These are phyloP conservation scores for Eurois occulta DNA, from an alignment of 2,888 invertebrate species.

Conservation along the genomic window DNA sequence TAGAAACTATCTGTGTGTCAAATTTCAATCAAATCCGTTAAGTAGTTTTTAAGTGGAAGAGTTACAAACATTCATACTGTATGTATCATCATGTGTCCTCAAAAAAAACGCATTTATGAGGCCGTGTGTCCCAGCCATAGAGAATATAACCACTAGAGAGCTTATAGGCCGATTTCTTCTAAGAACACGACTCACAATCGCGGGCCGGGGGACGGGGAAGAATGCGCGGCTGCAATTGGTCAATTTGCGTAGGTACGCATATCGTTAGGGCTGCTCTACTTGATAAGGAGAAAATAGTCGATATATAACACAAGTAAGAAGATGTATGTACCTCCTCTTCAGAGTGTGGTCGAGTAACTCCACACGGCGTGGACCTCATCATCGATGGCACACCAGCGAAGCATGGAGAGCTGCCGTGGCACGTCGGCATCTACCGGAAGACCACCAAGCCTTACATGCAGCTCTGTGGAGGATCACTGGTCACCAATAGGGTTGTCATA, in stretches of 20 bases:
- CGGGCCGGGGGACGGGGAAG: no score
- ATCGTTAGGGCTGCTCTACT: no score
- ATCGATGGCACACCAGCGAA: conserved; percentile 74
- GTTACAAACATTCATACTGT: not conserved
- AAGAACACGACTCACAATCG: no score
- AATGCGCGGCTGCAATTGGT: no score
- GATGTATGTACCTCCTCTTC: not conserved
- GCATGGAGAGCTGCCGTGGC: conserved; percentile 89
- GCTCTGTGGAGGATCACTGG: conserved; percentile 90
- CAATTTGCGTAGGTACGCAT: no score
- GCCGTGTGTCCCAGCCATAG: no score
- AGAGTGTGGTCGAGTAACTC: conserved; percentile 65
- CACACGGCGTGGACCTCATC: conserved; percentile 77
- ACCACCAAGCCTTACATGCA: conserved; percentile 82
- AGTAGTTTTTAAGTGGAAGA: not conserved
- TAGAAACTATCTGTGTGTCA: not conserved
- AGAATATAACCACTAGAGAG: no score
- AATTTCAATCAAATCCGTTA: not conserved
- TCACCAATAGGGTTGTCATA: conserved; percentile 77
- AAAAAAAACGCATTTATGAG: not conserved
- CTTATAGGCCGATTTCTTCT: no score
- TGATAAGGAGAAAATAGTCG: no score
- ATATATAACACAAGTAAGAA: no score
- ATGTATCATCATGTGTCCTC: no score
- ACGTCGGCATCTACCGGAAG: conserved; percentile 88